Base-by-base conservation (phyloP, 2,113 vertebrate species). In the Mohoua ochrocephala region DNA sequence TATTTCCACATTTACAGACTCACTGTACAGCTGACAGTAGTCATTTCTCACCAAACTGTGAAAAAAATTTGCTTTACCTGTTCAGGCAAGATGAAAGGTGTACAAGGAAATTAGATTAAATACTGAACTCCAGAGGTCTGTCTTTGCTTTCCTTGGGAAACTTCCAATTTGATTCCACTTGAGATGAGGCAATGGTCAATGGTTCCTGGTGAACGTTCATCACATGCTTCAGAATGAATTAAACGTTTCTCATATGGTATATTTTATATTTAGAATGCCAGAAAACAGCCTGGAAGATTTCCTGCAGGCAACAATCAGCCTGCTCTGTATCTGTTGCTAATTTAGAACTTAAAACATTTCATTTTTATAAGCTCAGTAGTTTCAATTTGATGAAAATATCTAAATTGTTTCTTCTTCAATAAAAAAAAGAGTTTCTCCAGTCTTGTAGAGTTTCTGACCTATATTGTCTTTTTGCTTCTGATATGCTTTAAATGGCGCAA, bases 211-310 rank as follows among this genome's bases (percentile, higher is more conserved):
- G 0, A 78, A 84, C 64, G 91, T 82, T 92, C 56, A 82, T 92
- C 88, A 76, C 33, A 57, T 28, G 41, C 61, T 92, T 92, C 88
- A 91, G 76, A 94, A 94, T 45, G 44, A 87, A 64, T 87, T 85
- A 93, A 81, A 69, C 13, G 26, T 78, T 76, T 89, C 35, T 96
- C 64, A 84, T 56, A 70, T 91, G 71, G 56, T 49, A 6, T 57
- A 89, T 75, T 92, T 93, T 93, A 69, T 82, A 92, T 91, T 94
- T 84, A 92, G 69, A 71, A 87, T 73, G 69, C 84, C 80, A 84
- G 73, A 96, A 96, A 86, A 84, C 64, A 89, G 49, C 49, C 96
- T 87, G 69, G 56, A 71, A 95, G 13, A 78, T 60, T 93, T 96
- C 31, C 83, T 93, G 56, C 35, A 49, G 91, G 93, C 86, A 91